Base-by-base conservation (phyloP, 1,140 invertebrate species). In the Cepaea nemoralis region DNA sequence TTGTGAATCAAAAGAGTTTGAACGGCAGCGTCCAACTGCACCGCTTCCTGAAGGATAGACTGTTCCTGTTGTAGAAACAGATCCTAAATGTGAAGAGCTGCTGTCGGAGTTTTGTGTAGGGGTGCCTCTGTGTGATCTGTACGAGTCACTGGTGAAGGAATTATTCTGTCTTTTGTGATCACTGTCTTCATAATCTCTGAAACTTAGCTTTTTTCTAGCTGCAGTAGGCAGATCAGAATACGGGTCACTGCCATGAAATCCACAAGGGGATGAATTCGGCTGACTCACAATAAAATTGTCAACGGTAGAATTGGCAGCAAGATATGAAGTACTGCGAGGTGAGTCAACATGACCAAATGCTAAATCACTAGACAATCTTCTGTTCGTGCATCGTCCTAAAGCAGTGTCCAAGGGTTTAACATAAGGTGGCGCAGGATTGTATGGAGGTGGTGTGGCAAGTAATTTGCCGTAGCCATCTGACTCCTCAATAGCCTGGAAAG, bases 371-470 rank as follows among this genome's bases (percentile, higher is more conserved):
- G 75, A 77, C 22, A 71, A 48, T 19, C 67, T 48, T 19, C 67
- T 48, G 8, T 70, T 31, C 24, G 59, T 40, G 16, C 77, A 40
- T 59, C 39, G 35, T 27, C 42, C 37, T 5, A 27, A 16, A 40
- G 27, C 35, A 8, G 5, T 8, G 35, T 82, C 81, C 24, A 55
- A 48, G 24, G 85, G 82, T 45, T 80, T 76, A 74, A 82, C 78
- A 80, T 89, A 89, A 1, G 89, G 89, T 35, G 89, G 89, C 14
- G 86, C 82, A 14, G 86, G 85, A 37, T 84, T 80, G 77, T 87
- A 87, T 3, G 84, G 83, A 19, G 87, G 88, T 33, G 86, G 87
- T 27, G 69, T 81, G 31, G 55, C 55, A 2, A 50, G 48, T 35
- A 69, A 70, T 48, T 55, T 5, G 19, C 50, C 50, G 19, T 14